Percentiles rank a stretch among this genome's conserved stretches.
phyloP scores from a whole-genome alignment of 1,140 invertebrate species.

The Drosophila arizonae region DNA sequence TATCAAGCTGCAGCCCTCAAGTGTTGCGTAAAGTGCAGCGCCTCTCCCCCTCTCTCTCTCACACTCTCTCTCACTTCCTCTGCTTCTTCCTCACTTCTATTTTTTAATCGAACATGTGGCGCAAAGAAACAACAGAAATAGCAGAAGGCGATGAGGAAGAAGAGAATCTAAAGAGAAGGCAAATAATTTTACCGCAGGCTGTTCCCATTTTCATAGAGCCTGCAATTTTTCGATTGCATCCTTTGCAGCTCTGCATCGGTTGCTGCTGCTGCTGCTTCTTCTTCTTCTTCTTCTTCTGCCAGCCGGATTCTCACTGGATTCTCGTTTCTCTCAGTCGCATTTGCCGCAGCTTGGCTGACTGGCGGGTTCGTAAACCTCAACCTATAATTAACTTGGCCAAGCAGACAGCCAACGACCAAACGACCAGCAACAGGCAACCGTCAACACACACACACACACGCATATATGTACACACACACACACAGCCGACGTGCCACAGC shows the following conservation, averaged over 20 bases:
- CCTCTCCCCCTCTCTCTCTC: background rate
- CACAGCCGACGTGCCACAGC: conserved; percentile 1
- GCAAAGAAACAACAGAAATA: background rate
- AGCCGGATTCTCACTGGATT: background rate
- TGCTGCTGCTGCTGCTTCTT: conserved; percentile 37
- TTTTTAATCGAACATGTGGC: conserved; percentile 30
- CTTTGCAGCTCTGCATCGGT: background rate
- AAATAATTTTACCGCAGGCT: conserved; percentile 48
- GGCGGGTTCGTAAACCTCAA: conserved; percentile 77
- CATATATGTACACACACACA: conserved; percentile 4
- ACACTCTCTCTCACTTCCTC: background rate
- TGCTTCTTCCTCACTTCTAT: background rate
- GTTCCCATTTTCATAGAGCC: conserved; percentile 69
- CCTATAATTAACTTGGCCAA: conserved; percentile 78
- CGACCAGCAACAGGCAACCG: conserved; percentile 35
- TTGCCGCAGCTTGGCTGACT: conserved; percentile 43
- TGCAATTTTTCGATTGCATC: conserved; percentile 51
- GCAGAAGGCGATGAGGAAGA: background rate
- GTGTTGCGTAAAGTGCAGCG: conserved; percentile 40
- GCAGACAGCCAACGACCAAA: conserved; percentile 54
- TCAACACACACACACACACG: conserved; percentile 3
- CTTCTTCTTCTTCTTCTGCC: background rate
- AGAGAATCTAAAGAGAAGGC: background rate
- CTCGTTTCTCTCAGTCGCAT: background rate
- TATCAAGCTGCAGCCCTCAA: conserved; percentile 59